phyloP scores from a whole-genome alignment of 92 coral and sea anemone genomes.

The Siderastrea radians region DNA sequence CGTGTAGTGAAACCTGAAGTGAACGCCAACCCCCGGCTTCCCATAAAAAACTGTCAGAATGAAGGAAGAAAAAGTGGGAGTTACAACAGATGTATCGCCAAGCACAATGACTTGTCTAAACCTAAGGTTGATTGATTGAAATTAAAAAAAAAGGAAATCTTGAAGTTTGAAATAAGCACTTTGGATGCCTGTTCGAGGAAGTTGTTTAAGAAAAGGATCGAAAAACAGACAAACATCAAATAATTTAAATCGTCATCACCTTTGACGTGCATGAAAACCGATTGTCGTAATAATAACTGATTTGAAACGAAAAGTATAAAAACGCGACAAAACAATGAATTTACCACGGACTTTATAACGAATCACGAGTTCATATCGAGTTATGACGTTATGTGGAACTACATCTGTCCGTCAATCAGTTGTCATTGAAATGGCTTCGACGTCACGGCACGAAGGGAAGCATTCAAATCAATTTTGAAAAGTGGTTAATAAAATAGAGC shows the following conservation, averaged over 20 bases:
- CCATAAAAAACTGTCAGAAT: too few relatives aligned
- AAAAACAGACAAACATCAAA: too few relatives aligned
- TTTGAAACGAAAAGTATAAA: not conserved
- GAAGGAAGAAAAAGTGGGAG: too few relatives aligned
- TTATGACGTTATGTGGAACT: not conserved
- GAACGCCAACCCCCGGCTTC: too few relatives aligned
- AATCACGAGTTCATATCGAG: not conserved
- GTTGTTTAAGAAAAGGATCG: too few relatives aligned
- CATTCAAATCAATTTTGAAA: not conserved
- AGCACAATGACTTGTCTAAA: too few relatives aligned
- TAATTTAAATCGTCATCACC: not conserved
- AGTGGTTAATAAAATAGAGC: not conserved
- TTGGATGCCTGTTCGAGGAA: too few relatives aligned
- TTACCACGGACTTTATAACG: not conserved
- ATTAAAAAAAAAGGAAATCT: too few relatives aligned
- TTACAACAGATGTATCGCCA: too few relatives aligned
- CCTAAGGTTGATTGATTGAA: too few relatives aligned
- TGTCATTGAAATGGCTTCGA: conserved; percentile 9
- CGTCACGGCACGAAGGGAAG: not conserved
- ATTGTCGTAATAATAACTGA: not conserved
- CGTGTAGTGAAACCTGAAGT: too few relatives aligned
- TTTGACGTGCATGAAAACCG: not conserved
- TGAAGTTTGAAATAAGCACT: too few relatives aligned
- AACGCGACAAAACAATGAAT: not conserved
- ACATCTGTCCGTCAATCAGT: conserved; percentile 3